Evolutionary conservation across 2,113 vertebrate genomes (phyloP).

Genomic region (Aramus guarauna): DNA sequence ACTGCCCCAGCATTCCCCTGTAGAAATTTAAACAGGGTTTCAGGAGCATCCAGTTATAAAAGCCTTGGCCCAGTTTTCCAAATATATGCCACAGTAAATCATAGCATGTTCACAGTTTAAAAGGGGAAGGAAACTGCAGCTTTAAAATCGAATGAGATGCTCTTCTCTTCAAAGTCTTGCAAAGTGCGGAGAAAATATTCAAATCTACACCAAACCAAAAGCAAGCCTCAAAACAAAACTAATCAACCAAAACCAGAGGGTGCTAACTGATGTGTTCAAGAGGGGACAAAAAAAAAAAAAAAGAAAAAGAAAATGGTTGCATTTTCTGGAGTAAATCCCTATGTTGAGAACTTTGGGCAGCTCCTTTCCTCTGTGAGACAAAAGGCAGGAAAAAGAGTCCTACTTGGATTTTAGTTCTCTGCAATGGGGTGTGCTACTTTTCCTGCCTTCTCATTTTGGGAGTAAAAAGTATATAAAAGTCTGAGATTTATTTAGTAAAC

Average conservation of each 20-base stretch:
- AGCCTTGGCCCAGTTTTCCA: constrained; percentile 3
- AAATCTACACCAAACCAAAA: background rate
- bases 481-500: constrained; percentile 15
- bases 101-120: constrained; percentile 32
- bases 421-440: background rate
- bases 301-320: background rate
- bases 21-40: constrained; percentile 18
- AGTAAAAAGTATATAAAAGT: background rate
- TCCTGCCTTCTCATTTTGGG: background rate
- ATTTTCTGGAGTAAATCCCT: background rate
- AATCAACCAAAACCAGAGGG: background rate
- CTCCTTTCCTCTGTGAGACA: background rate
- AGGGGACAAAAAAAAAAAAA: background rate
- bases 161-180: constrained; percentile 28
- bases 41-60: constrained; percentile 23
- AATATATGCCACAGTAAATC: constrained; percentile 18
- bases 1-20: background rate
- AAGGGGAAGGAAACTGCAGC: constrained; percentile 49
- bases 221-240: background rate
- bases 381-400: background rate
- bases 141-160: constrained; percentile 55
- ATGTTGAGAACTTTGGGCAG: background rate
- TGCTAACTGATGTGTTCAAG: constrained; percentile 11
- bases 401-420: background rate
- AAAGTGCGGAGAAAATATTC: constrained; percentile 31